A percentile compares a stretch with the other conserved stretches of the same genome.
These are phyloP conservation scores for Yponomeuta malinellus DNA, from an alignment of 2,888 invertebrate genomes.

Conservation along the genomic window DNA sequence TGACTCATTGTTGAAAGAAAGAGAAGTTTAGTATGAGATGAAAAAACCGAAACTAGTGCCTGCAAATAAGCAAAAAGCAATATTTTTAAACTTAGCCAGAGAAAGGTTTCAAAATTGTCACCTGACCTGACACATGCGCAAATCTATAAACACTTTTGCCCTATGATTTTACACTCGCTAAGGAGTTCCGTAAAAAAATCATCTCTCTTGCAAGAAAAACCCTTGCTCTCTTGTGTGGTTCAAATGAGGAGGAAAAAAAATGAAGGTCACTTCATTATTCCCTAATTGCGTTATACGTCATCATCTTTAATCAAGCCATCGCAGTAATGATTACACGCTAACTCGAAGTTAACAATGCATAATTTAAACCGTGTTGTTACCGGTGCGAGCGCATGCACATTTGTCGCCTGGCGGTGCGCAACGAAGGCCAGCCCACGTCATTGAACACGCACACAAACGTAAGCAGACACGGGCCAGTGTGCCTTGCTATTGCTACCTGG, in stretches of 20 bases:
- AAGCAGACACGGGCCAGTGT: constrained; percentile 30
- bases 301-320: background rate
- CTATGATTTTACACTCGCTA: too few species aligned
- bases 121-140: background rate
- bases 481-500: constrained; percentile 45
- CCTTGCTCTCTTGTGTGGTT: too few species aligned
- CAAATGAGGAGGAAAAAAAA: too few species aligned
- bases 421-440: constrained; percentile 49
- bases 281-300: too few species aligned
- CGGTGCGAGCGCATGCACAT: constrained; percentile 19
- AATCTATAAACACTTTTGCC: background rate
- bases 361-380: constrained; percentile 12
- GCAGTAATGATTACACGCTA: background rate
- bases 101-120: background rate
- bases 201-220: too few species aligned
- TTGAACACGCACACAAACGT: constrained; percentile 34
- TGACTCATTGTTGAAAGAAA: constrained; percentile 48
- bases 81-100: background rate
- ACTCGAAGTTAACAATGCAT: constrained; percentile 14
- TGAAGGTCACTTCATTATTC: too few species aligned
- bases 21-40: background rate
- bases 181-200: too few species aligned
- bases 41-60: background rate
- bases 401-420: constrained; percentile 23
- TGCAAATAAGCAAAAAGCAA: constrained; percentile 1